Evolutionary conservation across 2,113 vertebrate genomes (phyloP), one percentile per base, ranked within the genome.

Genomic region (Alectura lathami): DNA sequence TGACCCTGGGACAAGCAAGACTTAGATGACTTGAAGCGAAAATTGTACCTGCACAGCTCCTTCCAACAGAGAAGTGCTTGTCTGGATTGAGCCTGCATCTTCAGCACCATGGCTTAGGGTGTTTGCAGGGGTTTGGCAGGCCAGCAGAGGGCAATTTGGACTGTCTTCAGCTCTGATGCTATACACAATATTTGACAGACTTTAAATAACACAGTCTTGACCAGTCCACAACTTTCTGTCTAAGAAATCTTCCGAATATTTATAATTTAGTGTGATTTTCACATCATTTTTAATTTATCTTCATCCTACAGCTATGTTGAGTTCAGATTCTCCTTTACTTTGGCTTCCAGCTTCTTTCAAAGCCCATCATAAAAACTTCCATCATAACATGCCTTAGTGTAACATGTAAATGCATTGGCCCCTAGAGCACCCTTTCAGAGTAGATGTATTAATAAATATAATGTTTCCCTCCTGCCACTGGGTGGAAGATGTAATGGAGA

Each of bases 391-490:
- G 91, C 94, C 89, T 92, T 62, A 32, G 91, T 79, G 48, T 22
- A 57, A 51, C 94, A 96, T 97, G 97, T 94, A 97, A 95, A 97
- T 92, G 26, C 90, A 80, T 91, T 83, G 87, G 75, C 78, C 96
- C 96, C 95, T 84, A 76, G 94, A 97, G 96, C 94, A 86, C 29
- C 93, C 89, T 89, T 83, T 66, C 69, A 60, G 87, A 85, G 59
- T 29, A 62, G 72, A 50, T 89, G 67, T 86, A 95, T 97, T 94
- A 93, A 95, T 89, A 94, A 95, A 95, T 92, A 93, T 36, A 91
- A 91, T 68, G 84, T 96, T 97, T 83, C 88, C 74, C 69, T 92
- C 81, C 96, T 95, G 95, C 94, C 91, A 59, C 10, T 27, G 88
- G 94, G 43, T 94, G 63, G 43, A 57, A 95, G 91, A 67, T 84